Base-by-base conservation (phyloP, 2,888 invertebrate species). In the Meliscaeva auricollis region DNA sequence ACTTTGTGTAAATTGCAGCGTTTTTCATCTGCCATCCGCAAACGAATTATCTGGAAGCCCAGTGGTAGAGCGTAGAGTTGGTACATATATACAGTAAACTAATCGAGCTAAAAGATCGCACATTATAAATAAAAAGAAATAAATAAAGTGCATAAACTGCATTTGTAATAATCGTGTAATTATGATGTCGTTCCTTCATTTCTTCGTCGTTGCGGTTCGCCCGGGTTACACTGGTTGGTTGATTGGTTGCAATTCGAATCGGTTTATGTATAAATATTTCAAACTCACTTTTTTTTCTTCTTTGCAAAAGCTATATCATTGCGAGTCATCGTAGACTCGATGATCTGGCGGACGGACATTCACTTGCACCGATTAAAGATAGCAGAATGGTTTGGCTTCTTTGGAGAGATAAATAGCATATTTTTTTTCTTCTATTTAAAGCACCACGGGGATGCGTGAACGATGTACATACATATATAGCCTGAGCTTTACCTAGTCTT, bases 131-230 rank as follows among this genome's bases (percentile, higher is more conserved):
- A 73, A 62, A 75, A 64, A 41, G 60, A 41, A 64, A 64, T 44
- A 64, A 64, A 64, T 46, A 64, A 73, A 35, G 46, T 17, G 41
- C 74, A 64, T 17, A 79, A 74, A 70, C 69, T 70, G 50, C 79
- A 83, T 83, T 73, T 84, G 83, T 84, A 84, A 84, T 79, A 84
- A 84, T 79, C 83, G 74, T 84, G 83, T 84, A 84, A 84, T 84
- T 84, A 84, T 84, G 83, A 79, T 84, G 83, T 79, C 83, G 79
- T 69, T 83, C 60, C 64, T 60, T 66, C 41, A 72, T 44, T 73
- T 22, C 44, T 44, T 46, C 46, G 15, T 46, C 13, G 38, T 44
- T 46, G 64, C 9, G 35, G 17, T 54, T 66, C 3, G 52, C 64
- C 8, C 32, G 32, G 64, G 46, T 64, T 64, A 44, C n/a, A n/a